phyloP scores from a whole-genome alignment of 2,888 invertebrate genomes.

The Metacarcinus magister region DNA sequence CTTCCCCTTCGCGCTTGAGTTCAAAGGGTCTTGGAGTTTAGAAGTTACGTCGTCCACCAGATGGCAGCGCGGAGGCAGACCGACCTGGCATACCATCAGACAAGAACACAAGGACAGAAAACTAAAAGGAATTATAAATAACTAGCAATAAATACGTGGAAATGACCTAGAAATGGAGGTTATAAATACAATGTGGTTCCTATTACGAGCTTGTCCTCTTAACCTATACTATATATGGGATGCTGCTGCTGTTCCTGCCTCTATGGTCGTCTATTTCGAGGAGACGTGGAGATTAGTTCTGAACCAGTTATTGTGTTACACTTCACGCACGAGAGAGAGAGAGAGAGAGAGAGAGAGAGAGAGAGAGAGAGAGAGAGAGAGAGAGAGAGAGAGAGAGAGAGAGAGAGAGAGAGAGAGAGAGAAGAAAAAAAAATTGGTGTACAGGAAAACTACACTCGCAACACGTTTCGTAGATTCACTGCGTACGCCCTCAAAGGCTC shows the following conservation, averaged over 20 bases:
- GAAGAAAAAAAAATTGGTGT: neutral
- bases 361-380: conserved; percentile 2
- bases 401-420: too few relatives aligned
- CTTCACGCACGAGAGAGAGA: neutral
- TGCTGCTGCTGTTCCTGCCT: neutral
- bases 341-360: conserved; percentile 2
- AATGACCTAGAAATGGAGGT: neutral
- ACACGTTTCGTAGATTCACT: neutral
- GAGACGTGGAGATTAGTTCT: neutral
- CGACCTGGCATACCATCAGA: neutral
- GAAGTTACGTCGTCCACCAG: neutral
- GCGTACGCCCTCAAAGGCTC: neutral
- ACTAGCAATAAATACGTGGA: neutral
- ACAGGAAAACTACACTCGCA: neutral
- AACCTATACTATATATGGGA: neutral
- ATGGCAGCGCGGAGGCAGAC: neutral
- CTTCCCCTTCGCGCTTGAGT: neutral
- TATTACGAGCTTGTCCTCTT: neutral
- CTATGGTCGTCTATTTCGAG: neutral
- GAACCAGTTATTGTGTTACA: neutral
- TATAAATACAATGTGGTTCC: neutral
- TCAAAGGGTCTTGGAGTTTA: neutral
- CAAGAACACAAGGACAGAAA: neutral
- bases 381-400: too few relatives aligned
- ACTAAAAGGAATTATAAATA: neutral